A percentile compares a stretch with the other conserved stretches of the same genome.
Conservation (phyloP, 1,140 invertebrate species). For the Sycobia sp. region DNA sequence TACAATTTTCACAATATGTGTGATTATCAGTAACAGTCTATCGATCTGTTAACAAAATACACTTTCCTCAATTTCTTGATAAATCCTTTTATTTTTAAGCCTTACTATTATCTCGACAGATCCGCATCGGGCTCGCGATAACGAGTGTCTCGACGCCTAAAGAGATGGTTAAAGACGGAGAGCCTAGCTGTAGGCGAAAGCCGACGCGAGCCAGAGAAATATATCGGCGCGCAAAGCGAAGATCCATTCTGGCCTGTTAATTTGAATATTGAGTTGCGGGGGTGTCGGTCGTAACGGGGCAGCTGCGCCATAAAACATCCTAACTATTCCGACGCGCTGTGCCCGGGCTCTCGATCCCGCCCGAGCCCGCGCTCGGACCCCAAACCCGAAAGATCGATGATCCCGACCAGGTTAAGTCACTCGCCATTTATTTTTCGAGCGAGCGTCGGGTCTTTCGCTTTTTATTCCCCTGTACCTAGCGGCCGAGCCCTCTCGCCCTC, state of each 20-base stretch:
- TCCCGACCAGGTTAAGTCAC: slow-evolving; percentile 9
- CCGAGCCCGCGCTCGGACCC: neutral
- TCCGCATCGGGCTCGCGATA: neutral
- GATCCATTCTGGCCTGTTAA: slow-evolving; percentile 38
- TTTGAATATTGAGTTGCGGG: slow-evolving; percentile 60
- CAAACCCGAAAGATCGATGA: slow-evolving; percentile 29
- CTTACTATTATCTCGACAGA: too few species aligned
- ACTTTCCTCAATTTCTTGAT: too few species aligned
- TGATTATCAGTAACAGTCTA: too few species aligned
- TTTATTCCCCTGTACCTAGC: neutral
- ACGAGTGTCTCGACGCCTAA: too few species aligned
- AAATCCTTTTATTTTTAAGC: too few species aligned
- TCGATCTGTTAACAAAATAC: too few species aligned
- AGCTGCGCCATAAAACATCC: slow-evolving; percentile 58
- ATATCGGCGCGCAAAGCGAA: slow-evolving; percentile 6
- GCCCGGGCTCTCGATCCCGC: slow-evolving; percentile 3
- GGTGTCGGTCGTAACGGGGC: slow-evolving; percentile 44
- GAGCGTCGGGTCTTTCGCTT: slow-evolving; percentile 7
- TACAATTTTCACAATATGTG: too few species aligned
- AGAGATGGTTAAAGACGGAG: too few species aligned
- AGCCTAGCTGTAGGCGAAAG: too few species aligned
- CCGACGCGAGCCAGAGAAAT: slow-evolving; percentile 15
- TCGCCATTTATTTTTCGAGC: slow-evolving; percentile 17
- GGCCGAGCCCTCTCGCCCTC: too few species aligned
- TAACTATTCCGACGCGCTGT: slow-evolving; percentile 30